Percentiles rank a stretch among this genome's conserved stretches.
These are phyloP conservation scores for Enteromius mattozi DNA, from an alignment of 2,797 vertebrate species.

Conservation along the genomic window DNA sequence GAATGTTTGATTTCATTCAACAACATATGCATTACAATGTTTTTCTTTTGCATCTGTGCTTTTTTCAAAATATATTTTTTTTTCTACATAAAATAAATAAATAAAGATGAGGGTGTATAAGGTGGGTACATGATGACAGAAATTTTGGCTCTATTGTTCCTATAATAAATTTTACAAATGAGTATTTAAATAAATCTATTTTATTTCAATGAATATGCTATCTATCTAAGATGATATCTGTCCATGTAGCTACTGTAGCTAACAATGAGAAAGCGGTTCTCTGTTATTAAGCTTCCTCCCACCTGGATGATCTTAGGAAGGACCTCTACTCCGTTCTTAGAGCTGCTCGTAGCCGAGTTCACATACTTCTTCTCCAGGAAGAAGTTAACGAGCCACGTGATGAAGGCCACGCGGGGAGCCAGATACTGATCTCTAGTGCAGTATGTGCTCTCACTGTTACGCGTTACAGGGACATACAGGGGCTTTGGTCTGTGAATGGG, in stretches of 20 bases:
- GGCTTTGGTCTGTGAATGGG: slow-evolving; percentile 93
- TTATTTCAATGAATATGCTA: neutral
- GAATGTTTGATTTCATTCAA: neutral
- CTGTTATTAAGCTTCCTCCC: neutral
- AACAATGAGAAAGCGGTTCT: neutral
- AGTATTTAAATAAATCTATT: neutral
- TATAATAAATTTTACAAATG: neutral
- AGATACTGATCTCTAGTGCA: slow-evolving; percentile 95
- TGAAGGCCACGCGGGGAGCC: slow-evolving; percentile 94
- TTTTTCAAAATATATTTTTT: neutral
- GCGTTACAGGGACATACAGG: slow-evolving; percentile 85
- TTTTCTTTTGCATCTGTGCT: neutral
- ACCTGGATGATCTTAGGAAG: slow-evolving; percentile 91
- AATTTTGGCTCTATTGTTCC: neutral
- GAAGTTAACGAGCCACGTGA: slow-evolving; percentile 98
- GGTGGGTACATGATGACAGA: neutral
- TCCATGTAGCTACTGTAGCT: neutral
- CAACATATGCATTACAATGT: neutral
- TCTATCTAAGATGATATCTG: neutral
- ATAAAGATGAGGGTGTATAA: too few species aligned
- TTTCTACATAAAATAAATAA: neutral
- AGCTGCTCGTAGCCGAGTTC: slow-evolving; percentile 81
- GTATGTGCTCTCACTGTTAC: slow-evolving; percentile 92
- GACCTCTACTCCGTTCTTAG: slow-evolving; percentile 92
- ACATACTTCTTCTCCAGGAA: slow-evolving; percentile 98